Evolutionary conservation across 1,140 invertebrate genomes (phyloP).

Genomic region (Temnothorax curvispinosus): DNA sequence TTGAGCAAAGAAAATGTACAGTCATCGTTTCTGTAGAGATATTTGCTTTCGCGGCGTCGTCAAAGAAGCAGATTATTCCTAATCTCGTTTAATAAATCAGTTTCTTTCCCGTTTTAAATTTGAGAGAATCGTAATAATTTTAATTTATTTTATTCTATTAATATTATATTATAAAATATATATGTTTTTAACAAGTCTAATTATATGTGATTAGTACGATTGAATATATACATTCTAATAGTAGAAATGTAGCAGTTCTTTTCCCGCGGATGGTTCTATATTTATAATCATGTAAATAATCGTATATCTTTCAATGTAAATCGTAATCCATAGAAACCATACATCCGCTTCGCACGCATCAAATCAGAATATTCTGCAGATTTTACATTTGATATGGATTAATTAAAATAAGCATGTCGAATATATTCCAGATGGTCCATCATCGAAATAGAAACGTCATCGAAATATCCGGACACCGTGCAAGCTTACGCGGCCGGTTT

Average conservation of each 20-base stretch:
- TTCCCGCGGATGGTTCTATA: not conserved
- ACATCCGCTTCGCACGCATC: not conserved
- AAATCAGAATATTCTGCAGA: slow-evolving; percentile 4
- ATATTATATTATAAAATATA: not conserved
- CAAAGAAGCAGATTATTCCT: not conserved
- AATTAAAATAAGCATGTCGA: slow-evolving; percentile 29
- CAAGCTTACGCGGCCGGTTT: slow-evolving; percentile 96
- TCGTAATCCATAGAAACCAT: not conserved
- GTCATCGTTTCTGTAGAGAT: not conserved
- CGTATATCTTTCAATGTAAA: not conserved
- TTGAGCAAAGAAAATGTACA: slow-evolving; percentile 3
- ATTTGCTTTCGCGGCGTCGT: not conserved
- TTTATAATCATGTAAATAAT: not conserved
- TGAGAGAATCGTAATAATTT: not conserved
- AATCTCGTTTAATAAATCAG: not conserved
- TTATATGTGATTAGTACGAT: not conserved
- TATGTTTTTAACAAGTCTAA: not conserved
- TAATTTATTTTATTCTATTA: not conserved
- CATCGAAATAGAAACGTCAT: slow-evolving; percentile 92
- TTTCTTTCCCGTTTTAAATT: not conserved
- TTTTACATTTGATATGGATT: not conserved
- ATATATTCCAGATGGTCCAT: slow-evolving; percentile 89
- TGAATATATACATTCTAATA: not conserved
- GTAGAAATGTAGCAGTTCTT: not conserved
- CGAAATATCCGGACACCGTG: slow-evolving; percentile 89